Base-by-base conservation (phyloP, 2,888 invertebrate species). In the Noctuana brunneofusca region DNA sequence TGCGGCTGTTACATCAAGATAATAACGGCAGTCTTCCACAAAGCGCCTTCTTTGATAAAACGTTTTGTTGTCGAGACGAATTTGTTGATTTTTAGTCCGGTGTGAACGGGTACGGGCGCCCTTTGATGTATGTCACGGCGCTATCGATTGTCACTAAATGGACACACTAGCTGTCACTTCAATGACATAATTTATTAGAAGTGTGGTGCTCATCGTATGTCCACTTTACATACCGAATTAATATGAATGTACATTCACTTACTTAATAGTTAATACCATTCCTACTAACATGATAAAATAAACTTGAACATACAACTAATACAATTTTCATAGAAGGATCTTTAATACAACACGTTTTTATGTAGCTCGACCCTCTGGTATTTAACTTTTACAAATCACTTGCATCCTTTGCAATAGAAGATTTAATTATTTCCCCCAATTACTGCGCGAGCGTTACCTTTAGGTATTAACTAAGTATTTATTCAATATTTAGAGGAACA, bases 21-120 rank as follows among this genome's bases (percentile, higher is more conserved):
- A 79, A 80, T 85, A 87, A 86, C 87, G 84, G 84, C 82, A 83
- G 80, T 84, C 83, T 86, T 87, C 85, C 83, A 81, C 79, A 82
- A 81, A 81, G 82, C 78, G 76, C 74, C 79, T 84, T 82, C 78
- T 78, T 83, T 78, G 80, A 80, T 84, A 84, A 81, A 79, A 70
- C 72, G 75, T 83, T 81, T 84, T 81, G 83, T 81, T 78, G 78
- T 74, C 53, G 62, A 60, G 65, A 70, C 68, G 63, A 63, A 74
- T 72, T 75, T 80, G 78, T 81, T 78, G 75, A 75, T 84, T 83
- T 86, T 83, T 78, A 77, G 71, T 76, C 71, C 72, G 71, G 76
- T 79, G 75, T 76, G 74, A 79, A 78, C 72, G 75, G 74, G 76
- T 75, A 71, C 70, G 67, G 52, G 63, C 30, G 64, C 66, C 65